phyloP scores from a whole-genome alignment of 2,113 vertebrate species.

The Ranitomeya imitator region DNA sequence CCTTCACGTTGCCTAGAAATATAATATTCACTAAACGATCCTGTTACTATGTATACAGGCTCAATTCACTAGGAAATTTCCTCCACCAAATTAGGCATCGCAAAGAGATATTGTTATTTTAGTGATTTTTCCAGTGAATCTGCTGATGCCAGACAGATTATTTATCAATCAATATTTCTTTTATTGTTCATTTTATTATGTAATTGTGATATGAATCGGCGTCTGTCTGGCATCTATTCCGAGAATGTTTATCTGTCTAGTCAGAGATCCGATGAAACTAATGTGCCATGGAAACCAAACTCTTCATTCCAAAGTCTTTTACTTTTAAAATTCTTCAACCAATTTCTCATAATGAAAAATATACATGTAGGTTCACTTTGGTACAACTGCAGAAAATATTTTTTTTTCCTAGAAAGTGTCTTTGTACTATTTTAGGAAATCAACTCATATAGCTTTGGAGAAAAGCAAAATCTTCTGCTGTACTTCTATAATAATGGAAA shows the following conservation, averaged over 20 bases:
- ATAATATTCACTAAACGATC: neutral
- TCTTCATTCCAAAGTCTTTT: neutral
- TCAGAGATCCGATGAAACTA: neutral
- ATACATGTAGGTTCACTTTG: no score
- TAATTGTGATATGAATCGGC: neutral
- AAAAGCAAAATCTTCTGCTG: no score
- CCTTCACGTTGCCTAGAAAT: neutral
- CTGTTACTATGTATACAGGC: neutral
- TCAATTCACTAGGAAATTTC: neutral
- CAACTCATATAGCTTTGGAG: no score
- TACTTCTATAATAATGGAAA: no score
- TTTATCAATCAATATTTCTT: neutral
- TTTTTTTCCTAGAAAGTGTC: no score
- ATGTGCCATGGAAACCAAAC: neutral
- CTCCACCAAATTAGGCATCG: neutral
- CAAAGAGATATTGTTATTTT: neutral
- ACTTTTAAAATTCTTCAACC: neutral
- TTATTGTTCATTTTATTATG: neutral
- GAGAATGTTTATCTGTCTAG: neutral
- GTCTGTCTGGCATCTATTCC: neutral
- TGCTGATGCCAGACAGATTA: neutral
- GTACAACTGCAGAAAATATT: no score
- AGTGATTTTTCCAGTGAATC: neutral
- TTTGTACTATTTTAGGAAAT: no score
- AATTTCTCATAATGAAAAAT: neutral